Conservation (phyloP, 2,888 invertebrate genomes). For the Saturnia japonica region DNA sequence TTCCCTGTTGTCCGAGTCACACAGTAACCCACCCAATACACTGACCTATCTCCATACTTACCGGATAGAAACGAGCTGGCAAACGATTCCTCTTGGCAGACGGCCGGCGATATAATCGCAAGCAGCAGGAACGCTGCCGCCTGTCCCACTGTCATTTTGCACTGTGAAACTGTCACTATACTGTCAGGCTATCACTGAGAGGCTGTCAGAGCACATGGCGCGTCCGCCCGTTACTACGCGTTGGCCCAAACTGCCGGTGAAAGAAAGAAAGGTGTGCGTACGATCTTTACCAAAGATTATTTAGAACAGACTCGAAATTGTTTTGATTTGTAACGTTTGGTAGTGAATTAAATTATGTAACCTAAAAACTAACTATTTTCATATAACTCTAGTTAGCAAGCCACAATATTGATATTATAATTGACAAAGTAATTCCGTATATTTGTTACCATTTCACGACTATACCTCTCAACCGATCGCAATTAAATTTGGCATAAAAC, state of each 20-base stretch:
- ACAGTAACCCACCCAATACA: constrained; percentile 30
- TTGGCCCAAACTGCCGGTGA: constrained; percentile 52
- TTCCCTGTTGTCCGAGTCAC: constrained; percentile 18
- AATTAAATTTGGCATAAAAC: no score
- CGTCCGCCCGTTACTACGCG: constrained; percentile 58
- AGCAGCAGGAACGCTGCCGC: constrained; percentile 49
- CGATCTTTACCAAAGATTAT: constrained; percentile 6
- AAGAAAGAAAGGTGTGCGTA: constrained; percentile 55
- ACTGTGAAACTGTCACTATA: constrained; percentile 32
- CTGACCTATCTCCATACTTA: constrained; percentile 60
- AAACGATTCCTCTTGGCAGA: constrained; percentile 87
- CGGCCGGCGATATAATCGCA: constrained; percentile 42
- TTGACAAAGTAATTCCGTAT: no score
- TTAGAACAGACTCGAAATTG: constrained; percentile 1
- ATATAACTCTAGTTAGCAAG: no score
- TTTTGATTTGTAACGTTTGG: no score
- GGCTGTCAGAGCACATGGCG: constrained; percentile 48
- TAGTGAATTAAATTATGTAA: no score
- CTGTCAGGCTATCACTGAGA: constrained; percentile 34
- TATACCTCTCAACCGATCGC: no score
- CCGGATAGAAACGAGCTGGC: constrained; percentile 92
- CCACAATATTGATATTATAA: no score
- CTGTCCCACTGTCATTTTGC: constrained; percentile 41
- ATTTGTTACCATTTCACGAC: no score
- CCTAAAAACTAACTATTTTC: no score